phyloP scores from a whole-genome alignment of 2,113 vertebrate species.

The Coracopsis vasa region DNA sequence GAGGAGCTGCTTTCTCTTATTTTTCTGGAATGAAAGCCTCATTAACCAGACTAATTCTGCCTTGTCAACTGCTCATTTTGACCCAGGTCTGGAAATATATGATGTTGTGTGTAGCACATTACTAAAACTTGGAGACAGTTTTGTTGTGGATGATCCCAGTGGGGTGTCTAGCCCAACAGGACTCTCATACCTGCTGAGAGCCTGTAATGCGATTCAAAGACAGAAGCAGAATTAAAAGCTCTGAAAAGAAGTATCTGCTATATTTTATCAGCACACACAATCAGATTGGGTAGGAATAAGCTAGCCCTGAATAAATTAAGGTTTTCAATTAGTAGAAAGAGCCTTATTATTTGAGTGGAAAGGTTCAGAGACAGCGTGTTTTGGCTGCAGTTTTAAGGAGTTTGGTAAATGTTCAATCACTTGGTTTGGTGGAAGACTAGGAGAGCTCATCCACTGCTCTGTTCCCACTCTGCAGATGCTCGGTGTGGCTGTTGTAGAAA shows the following conservation, averaged over 20 bases:
- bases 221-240: slow-evolving; percentile 4
- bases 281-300: background rate
- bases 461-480: background rate
- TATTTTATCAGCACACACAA: background rate
- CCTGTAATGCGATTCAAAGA: background rate
- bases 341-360: background rate
- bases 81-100: background rate
- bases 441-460: background rate
- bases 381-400: background rate
- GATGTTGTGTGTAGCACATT: background rate
- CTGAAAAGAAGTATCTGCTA: background rate
- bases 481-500: background rate
- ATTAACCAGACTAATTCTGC: slow-evolving; percentile 38
- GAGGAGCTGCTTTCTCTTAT: background rate
- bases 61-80: slow-evolving; percentile 7
- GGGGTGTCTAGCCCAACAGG: background rate
- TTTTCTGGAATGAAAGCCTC: slow-evolving; percentile 38
- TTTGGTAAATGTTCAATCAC: background rate
- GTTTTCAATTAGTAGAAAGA: background rate
- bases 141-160: background rate
- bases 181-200: slow-evolving; percentile 14
- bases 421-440: background rate
- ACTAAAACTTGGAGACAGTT: background rate
- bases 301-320: background rate
- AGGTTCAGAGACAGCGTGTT: background rate